Percentiles rank a stretch among this genome's conserved stretches.
Evolutionary conservation across 2,113 vertebrate genomes (phyloP).

Genomic region (Triplophysa dalaica): DNA sequence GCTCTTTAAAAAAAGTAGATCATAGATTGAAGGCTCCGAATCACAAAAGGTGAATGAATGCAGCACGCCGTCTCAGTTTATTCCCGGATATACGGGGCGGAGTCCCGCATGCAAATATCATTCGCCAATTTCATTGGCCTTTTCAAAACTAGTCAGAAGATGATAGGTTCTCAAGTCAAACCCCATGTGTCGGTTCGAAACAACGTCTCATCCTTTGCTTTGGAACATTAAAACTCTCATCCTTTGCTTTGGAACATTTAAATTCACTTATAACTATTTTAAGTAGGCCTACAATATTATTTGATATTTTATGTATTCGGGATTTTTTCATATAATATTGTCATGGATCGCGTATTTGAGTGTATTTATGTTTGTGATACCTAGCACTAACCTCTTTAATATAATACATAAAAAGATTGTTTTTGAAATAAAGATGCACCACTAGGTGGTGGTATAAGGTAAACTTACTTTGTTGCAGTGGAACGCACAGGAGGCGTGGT

Average conservation of each 20-base stretch:
- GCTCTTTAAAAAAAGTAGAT: too few species aligned
- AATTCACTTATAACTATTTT: background rate
- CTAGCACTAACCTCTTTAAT: background rate
- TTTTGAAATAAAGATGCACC: conserved; percentile 9
- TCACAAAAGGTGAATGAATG: too few species aligned
- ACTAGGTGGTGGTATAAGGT: conserved; percentile 27
- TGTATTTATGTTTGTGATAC: conserved; percentile 16
- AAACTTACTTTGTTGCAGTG: background rate
- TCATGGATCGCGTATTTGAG: background rate
- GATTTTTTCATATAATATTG: conserved; percentile 5
- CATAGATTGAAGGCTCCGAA: too few species aligned
- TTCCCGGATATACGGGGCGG: too few species aligned
- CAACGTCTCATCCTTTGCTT: background rate
- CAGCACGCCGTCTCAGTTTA: too few species aligned
- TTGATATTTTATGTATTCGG: conserved; percentile 3
- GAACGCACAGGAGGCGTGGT: conserved; percentile 16
- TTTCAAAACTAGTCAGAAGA: too few species aligned
- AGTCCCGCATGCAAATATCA: too few species aligned
- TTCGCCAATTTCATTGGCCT: too few species aligned
- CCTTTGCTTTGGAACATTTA: conserved; percentile 22
- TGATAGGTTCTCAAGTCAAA: too few species aligned
- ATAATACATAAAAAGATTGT: background rate
- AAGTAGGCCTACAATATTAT: conserved; percentile 1
- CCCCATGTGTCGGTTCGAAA: too few species aligned
- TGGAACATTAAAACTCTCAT: conserved; percentile 29